Conservation (phyloP, 2,888 invertebrate genomes). For the Chironomus riparius region DNA sequence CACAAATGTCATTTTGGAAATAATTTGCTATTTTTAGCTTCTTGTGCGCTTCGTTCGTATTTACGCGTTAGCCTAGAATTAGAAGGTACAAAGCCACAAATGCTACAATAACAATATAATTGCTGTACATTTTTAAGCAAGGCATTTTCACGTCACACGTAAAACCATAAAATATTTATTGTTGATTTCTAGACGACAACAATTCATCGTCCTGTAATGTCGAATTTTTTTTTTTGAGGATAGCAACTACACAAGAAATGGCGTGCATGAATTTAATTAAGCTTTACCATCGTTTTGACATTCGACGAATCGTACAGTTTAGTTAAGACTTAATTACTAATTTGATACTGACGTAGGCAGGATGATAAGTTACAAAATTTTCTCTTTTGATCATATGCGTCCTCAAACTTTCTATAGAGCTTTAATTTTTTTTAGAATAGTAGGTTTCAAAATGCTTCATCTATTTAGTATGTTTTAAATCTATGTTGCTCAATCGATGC, state of each 20-base stretch:
- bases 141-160: background rate
- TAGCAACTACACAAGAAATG: background rate
- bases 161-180: conserved; percentile 4
- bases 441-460: no score
- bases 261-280: conserved; percentile 4
- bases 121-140: background rate
- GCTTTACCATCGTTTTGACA: background rate
- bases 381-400: no score
- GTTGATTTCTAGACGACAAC: background rate
- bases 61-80: background rate
- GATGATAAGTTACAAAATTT: no score
- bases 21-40: background rate
- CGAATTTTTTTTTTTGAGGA: background rate
- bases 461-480: no score
- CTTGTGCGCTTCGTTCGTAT: background rate
- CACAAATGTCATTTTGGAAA: background rate
- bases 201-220: no score
- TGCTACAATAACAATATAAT: background rate
- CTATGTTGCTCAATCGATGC: no score
- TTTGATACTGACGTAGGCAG: no score
- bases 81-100: background rate
- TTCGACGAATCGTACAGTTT: background rate
- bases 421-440: no score
- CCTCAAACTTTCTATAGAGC: no score
- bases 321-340: background rate